Evolutionary conservation across 2,888 invertebrate species (phyloP), one percentile per base, ranked within the genome.

Genomic region (Sesia apiformis): DNA sequence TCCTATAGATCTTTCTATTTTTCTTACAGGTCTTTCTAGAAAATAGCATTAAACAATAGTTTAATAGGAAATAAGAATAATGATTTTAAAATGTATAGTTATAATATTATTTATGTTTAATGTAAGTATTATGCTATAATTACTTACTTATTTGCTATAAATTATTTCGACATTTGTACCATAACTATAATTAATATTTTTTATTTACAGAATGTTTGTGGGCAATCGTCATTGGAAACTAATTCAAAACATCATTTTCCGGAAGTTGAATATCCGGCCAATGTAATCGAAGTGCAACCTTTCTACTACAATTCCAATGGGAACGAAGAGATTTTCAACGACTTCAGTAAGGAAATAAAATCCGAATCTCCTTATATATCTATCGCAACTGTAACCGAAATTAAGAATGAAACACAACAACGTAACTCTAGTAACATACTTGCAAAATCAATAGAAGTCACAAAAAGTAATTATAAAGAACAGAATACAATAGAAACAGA

Each of bases 261-360:
- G 4, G 65, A 67, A 52, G 64, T 65, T 40, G 57, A 57, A 52
- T 68, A 69, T 42, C 69, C 70, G 38, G 65, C 60, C 46, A 46
- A 23, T 46, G 46, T 46, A 23, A 46, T 4, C 5, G 46, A 46
- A n/a, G 60, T 66, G 3, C 72, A 72, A 57, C 82, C 80, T 7
- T 83, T 73, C 60, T 84, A 74, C 59, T 70, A 66, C n/a, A 71
- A 63, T 55, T 55, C 65, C 3, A 58, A 58, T 39, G 63, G 61
- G 7, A 60, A 63, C 38, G 67, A 67, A 5, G 58, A 61, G 51
- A 38, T 40, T 23, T 52, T 46, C 46, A 55, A 40, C 39, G 50
- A 56, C 49, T 53, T 40, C n/a, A 49, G 23, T 49, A 46, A n/a
- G 52, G 60, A 46, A 3, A 59, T 60, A 60, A 59, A 52, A 46